Percentiles rank a stretch among this genome's conserved stretches.
phyloP scores from a whole-genome alignment of 2,888 invertebrate genomes.

The Mellilla xanthometata region DNA sequence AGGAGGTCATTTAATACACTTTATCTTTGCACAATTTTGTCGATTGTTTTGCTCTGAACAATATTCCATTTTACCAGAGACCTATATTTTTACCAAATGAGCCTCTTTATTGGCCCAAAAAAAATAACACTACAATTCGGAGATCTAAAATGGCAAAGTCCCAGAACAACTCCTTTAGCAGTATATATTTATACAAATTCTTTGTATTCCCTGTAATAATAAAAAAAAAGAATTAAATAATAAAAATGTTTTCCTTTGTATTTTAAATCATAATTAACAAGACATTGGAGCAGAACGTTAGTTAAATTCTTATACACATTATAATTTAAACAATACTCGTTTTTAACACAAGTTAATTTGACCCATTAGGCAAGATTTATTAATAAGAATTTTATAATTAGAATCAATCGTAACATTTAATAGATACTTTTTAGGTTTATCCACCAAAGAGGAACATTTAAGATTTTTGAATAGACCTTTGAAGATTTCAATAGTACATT shows the following conservation, averaged over 20 bases:
- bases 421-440: constrained; percentile 5
- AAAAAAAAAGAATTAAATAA: constrained; percentile 8
- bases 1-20: no score
- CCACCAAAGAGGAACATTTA: constrained; percentile 6
- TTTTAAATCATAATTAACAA: constrained; percentile 9
- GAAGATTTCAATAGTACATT: no score
- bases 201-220: constrained; percentile 24
- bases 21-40: no score
- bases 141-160: no score
- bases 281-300: constrained; percentile 1
- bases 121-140: no score
- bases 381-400: constrained; percentile 8
- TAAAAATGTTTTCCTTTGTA: neutral
- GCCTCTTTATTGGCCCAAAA: no score
- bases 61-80: no score
- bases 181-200: no score
- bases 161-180: no score
- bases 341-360: constrained; percentile 11
- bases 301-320: constrained; percentile 6
- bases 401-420: constrained; percentile 11
- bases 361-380: constrained; percentile 13
- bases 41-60: no score
- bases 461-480: neutral
- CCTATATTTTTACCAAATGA: no score
- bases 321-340: constrained; percentile 11